Base-by-base conservation (phyloP, 2,797 vertebrate species). In the Pseudocheirus occidentalis region DNA sequence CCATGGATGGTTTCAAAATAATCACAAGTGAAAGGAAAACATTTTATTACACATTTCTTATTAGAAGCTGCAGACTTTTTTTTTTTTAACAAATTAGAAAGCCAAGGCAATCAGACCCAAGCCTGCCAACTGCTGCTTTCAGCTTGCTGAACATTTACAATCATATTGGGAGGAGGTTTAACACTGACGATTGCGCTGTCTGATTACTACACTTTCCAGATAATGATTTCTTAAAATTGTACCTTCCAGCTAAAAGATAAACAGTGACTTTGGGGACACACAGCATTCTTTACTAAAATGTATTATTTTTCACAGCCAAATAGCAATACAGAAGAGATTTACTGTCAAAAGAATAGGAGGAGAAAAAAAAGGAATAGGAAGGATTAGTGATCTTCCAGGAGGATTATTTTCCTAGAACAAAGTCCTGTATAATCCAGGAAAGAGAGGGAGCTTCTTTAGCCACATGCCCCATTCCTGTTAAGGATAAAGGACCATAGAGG, bases 241-340 rank as follows among this genome's bases (percentile, higher is more conserved):
- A 97, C 98, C 98, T 98, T 98, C 97, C 97, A 98, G 96, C 55
- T 98, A 98, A 98, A 98, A 98, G 98, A 98, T 98, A 98, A 98
- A 98, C 95, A 98, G 97, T 34, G 96, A 98, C 97, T 98, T 98
- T 97, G 98, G 97, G 97, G 93, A 97, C 98, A 95, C 97, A 95
- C 21, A 87, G 91, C 66, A 91, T 98, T 97, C 97, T 98, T 98
- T 98, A 98, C 97, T 98, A 97, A 98, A 98, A 95, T 95, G 98
- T 95, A 97, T 96, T 97, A 95, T 91, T 81, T 97, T 97, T 98
- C 98, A 97, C 97, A 98, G 98, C 90, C 94, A 94, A 98, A 97
- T 92, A 98, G 97, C 98, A 98, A 98, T 98, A 98, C 95, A 98
- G 96, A 98, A 10, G 73, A 98, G 96, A 98, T 98, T 98, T 98